Percentiles rank a stretch among this genome's conserved stretches.
Evolutionary conservation across 2,113 vertebrate genomes (phyloP).

Genomic region (Sylvilagus bachmani): DNA sequence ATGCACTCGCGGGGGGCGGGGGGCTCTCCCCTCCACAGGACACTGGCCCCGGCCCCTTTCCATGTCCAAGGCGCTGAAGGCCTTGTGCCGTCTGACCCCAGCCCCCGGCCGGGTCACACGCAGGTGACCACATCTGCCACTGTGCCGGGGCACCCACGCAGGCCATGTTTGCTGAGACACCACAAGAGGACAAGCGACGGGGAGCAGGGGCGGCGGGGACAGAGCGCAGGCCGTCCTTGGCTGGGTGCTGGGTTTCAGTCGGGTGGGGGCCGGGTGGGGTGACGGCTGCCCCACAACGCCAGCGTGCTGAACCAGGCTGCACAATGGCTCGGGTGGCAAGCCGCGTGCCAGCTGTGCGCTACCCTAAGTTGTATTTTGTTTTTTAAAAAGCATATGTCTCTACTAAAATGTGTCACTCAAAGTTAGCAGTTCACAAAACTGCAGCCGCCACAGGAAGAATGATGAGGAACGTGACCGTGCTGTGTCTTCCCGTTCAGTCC

Average conservation of each 20-base stretch:
- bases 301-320: rapidly evolving
- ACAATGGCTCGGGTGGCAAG: too few species aligned
- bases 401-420: not conserved
- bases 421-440: not conserved
- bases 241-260: not conserved
- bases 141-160: not conserved
- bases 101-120: too few species aligned
- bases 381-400: not conserved
- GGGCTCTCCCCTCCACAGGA: not conserved
- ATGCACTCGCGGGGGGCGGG: rapidly evolving
- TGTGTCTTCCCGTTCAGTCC: not conserved
- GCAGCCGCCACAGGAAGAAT: not conserved
- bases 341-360: too few species aligned
- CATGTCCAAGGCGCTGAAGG: too few species aligned
- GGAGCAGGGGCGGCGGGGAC: not conserved
- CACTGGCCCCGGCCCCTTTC: too few species aligned
- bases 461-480: not conserved
- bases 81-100: too few species aligned
- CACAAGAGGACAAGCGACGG: not conserved
- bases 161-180: too few species aligned
- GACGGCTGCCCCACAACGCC: rapidly evolving
- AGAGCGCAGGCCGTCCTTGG: too few species aligned
- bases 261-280: not conserved
- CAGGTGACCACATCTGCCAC: too few species aligned
- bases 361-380: too few species aligned